Evolutionary conservation across 2,113 vertebrate species (phyloP), one percentile per base, ranked within the genome.

Genomic region (Nycticebus coucang): DNA sequence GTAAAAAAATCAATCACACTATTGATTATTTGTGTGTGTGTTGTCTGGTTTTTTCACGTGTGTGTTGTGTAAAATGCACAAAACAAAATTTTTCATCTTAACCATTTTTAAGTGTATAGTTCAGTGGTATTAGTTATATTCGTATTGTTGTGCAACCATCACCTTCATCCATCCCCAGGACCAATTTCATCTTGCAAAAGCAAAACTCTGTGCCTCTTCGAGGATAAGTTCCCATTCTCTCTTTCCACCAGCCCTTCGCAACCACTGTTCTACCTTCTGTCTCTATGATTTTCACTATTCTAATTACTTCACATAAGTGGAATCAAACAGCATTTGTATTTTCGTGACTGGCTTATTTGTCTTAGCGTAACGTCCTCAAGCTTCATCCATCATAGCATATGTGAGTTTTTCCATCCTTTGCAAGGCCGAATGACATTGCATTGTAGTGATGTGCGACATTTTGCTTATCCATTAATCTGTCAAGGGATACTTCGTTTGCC

Each of bases 231-330:
- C 64, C 19, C 11, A 26, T 83, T 74, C 6, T 17, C 13, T 17
- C 24, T 2, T n/a, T 4, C 3, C 15, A 69, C 17, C 26, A 37
- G 18, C 5, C 26, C 1, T 5, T 33, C 1, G 3, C 0, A 86
- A 41, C 26, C 4, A 33, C 14, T 14, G 26, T n/a, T n/a, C 3
- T 59, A 13, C 18, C 41, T 64, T 22, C 45, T 66, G 4, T 37
- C 74, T 77, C 7, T 37, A 17, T 53, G 45, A 75, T 75, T 62
- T 41, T 41, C 7, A 9, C 35, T 28, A 10, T 17, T 92, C 2
- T 17, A 33, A 57, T 14, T 33, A 26, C 4, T 8, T 75, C 10
- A 15, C 57, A 4, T 19, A 59, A 78, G 28, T 78, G n/a, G 5
- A 64, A 68, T 77, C 59, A 30, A 53, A 33, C n/a, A 33, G 3